A percentile compares a stretch with the other conserved stretches of the same genome.
Conservation (phyloP, 2,797 vertebrate genomes). For the Sternarchorhynchus goeldii region DNA sequence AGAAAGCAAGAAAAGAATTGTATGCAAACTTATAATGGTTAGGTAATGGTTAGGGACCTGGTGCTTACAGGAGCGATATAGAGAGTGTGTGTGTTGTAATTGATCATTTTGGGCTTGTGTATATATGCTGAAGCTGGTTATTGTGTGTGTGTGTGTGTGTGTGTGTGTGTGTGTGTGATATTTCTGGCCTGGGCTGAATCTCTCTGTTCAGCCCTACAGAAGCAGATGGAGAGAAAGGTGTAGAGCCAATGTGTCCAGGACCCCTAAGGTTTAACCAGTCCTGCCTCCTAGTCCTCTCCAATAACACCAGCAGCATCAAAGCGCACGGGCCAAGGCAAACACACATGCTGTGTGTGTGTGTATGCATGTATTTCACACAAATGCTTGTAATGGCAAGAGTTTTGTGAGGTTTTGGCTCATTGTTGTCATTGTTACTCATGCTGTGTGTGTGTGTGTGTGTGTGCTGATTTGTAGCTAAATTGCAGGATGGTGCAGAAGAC, state of each 20-base stretch:
- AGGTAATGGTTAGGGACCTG: no score
- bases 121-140: no score
- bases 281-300: constrained; percentile 44
- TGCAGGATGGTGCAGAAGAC: constrained; percentile 4
- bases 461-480: constrained; percentile 35
- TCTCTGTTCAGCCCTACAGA: constrained; percentile 47
- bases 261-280: constrained; percentile 55
- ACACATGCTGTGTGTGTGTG: constrained; percentile 17
- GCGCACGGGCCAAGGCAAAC: constrained; percentile 39
- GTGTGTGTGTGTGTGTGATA: constrained; percentile 18
- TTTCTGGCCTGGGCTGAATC: constrained; percentile 46
- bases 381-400: constrained; percentile 33
- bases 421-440: constrained; percentile 16
- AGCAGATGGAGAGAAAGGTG: constrained; percentile 52
- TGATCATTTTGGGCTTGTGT: no score
- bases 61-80: no score
- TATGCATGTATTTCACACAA: constrained; percentile 34
- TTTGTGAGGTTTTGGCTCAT: constrained; percentile 32
- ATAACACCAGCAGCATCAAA: constrained; percentile 44
- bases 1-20: no score
- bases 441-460: constrained; percentile 16
- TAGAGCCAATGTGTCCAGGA: constrained; percentile 47
- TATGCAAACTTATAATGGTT: no score
- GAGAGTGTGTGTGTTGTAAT: no score
- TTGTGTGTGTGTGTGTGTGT: constrained; percentile 13